Base-by-base conservation (phyloP, 2,888 invertebrate species). In the Girardia tigrina region DNA sequence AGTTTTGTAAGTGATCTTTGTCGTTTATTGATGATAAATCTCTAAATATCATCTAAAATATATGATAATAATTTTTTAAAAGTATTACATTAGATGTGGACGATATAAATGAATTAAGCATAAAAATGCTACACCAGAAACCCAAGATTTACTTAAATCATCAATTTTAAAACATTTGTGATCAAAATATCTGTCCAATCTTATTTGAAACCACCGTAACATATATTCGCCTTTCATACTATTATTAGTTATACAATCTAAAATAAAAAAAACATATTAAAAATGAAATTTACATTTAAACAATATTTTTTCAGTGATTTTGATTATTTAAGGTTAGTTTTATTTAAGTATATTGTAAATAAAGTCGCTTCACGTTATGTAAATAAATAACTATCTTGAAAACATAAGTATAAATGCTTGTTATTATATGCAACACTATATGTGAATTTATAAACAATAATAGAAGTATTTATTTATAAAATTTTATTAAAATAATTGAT, bases 21-120 rank as follows among this genome's bases (percentile, higher is more conserved):
- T 71, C 16, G 23, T 26, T 70, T 23, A 75, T 75, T 4, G 70
- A 70, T 2, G 70, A 23, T 28, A 75, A 26, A 73, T 75, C 72
- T 28, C 74, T 74, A 6, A 74, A 74, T n/a, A 4, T 14, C 12
- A 71, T 2, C 28, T 23, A 28, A 71, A 71, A 26, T 28, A 71
- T 23, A 26, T 2, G n/a, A 26, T 70, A 70, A 6, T 28, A 71
- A 71, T 42, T 42, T 42, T 16, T 16, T 42, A 71, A 28, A 26
- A 71, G 16, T 26, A 23, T 26, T 42, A 74, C 74, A 75, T 71
- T 29, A 70, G 20, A 1, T 75, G 71, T 2, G 75, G 75, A 27
- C 75, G 27, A 20, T 75, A 75, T 69, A 70, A 56, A 70, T 75
- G 75, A 1, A 75, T 75, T 56, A 75, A 70, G 26, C 75, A 75